Conservation (phyloP, 2,113 vertebrate genomes). For the Callipepla californica region DNA sequence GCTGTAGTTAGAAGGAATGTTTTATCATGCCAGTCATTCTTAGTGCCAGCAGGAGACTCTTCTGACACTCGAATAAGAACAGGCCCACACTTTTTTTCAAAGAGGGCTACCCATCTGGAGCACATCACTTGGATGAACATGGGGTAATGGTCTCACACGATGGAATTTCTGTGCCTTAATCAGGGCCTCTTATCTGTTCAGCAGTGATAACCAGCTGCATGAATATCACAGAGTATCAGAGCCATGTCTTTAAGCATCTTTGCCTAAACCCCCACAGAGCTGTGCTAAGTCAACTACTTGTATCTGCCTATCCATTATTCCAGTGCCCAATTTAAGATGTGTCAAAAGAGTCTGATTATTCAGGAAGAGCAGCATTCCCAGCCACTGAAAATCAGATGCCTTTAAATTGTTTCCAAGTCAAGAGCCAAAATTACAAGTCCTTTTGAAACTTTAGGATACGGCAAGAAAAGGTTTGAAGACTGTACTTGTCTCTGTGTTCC, state of each 20-base stretch:
- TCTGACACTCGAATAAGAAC: neutral
- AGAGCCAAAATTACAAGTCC: constrained; percentile 42
- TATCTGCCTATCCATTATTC: neutral
- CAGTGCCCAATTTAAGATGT: constrained; percentile 27
- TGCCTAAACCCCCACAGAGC: neutral
- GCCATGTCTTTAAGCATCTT: neutral
- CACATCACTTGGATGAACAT: neutral
- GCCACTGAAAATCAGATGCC: neutral
- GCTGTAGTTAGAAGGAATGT: neutral
- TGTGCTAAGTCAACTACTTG: neutral
- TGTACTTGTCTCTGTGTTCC: constrained; percentile 15
- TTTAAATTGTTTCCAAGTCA: constrained; percentile 36
- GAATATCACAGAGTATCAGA: neutral
- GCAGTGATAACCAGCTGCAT: neutral
- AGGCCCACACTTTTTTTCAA: neutral
- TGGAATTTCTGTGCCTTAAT: neutral
- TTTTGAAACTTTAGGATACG: constrained; percentile 38
- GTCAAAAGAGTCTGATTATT: constrained; percentile 54
- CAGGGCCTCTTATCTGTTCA: neutral
- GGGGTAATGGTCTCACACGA: neutral
- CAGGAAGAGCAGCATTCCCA: constrained; percentile 19
- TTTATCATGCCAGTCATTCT: neutral
- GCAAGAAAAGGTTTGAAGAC: constrained; percentile 28
- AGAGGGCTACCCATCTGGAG: neutral
- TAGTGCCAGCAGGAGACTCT: neutral